Percentiles rank a stretch among this genome's conserved stretches.
Evolutionary conservation across 2,797 vertebrate species (phyloP).

Genomic region (Myripristis murdjan): DNA sequence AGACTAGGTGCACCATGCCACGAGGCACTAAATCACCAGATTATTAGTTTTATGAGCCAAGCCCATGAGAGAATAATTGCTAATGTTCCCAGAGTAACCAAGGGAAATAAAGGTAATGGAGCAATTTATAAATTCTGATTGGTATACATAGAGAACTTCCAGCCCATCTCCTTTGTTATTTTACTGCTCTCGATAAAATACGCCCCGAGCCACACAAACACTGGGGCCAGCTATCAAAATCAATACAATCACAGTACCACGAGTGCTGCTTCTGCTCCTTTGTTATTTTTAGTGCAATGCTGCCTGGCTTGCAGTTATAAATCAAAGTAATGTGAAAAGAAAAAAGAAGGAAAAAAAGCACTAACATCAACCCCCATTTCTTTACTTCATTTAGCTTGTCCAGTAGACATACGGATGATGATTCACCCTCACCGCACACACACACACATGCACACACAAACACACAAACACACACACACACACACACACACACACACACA

Average conservation of each 20-base stretch:
- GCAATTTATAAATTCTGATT: constrained; percentile 92
- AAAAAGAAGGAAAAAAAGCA: constrained; percentile 39
- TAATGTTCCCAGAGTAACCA: constrained; percentile 90
- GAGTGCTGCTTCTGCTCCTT: constrained; percentile 76
- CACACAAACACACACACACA: constrained; percentile 10
- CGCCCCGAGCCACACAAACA: constrained; percentile 82
- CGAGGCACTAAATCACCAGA: constrained; percentile 89
- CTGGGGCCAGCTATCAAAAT: constrained; percentile 82
- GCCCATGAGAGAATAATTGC: constrained; percentile 90
- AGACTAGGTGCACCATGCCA: constrained; percentile 82
- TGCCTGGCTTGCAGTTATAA: constrained; percentile 79
- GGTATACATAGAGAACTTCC: constrained; percentile 89
- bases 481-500: neutral
- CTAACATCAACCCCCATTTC: constrained; percentile 69
- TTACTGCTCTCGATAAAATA: constrained; percentile 86
- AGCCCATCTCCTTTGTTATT: constrained; percentile 88
- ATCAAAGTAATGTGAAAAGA: constrained; percentile 82
- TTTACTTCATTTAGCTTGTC: constrained; percentile 73
- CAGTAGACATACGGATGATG: constrained; percentile 38
- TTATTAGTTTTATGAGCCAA: constrained; percentile 90
- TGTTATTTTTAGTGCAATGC: constrained; percentile 84
- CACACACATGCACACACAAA: neutral
- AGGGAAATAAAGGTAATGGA: constrained; percentile 91
- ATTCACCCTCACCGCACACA: constrained; percentile 54
- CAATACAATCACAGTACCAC: constrained; percentile 82